Evolutionary conservation across 2,113 vertebrate genomes (phyloP), one percentile per base, ranked within the genome.

Genomic region (Hemichromis elongatus): DNA sequence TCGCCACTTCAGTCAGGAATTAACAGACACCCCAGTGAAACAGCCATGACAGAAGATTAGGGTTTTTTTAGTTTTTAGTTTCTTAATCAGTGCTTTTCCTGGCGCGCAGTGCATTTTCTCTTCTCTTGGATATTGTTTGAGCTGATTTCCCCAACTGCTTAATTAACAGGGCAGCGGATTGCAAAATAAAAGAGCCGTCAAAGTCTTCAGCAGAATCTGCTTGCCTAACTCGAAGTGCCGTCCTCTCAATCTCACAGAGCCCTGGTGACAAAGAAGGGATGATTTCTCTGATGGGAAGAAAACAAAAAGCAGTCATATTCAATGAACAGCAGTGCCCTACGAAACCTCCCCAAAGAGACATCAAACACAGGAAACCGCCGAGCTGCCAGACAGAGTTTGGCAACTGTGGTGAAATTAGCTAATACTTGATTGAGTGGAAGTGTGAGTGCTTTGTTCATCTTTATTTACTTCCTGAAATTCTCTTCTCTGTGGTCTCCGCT

Each of bases 1-100:
- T 52, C 37, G 79, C 83, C 78, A 82, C 85, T 73, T 86, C 88
- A 86, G 87, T 89, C 88, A 89, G 89, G 91, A 93, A 90, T 84
- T 83, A 88, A 79, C 50, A 85, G 82, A 85, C 14, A 54, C 53
- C 87, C 86, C 68, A 52, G 77, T 82, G 63, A 89, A 90, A 92
- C 85, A 91, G 92, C 92, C 89, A 93, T 90, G 88, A 84, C 57
- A 79, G 87, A 85, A 80, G 82, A 82, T 73, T 26, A 4, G 56
- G 56, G 79, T n/a, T 53, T 16, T 84, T 81, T 37, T 6, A 30
- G 59, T 63, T 63, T 68, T 37, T 16, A 4, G 6, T 33, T 28
- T 47, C 45, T 57, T 59, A 6, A 59, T 57, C 14, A 33, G 45
- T 75, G 47, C 45, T 81, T 47, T 77, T 18, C 56, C 28, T 35